Evolutionary conservation across 2,113 vertebrate genomes (phyloP), one percentile per base, ranked within the genome.

Genomic region (Aplodontia rufa): DNA sequence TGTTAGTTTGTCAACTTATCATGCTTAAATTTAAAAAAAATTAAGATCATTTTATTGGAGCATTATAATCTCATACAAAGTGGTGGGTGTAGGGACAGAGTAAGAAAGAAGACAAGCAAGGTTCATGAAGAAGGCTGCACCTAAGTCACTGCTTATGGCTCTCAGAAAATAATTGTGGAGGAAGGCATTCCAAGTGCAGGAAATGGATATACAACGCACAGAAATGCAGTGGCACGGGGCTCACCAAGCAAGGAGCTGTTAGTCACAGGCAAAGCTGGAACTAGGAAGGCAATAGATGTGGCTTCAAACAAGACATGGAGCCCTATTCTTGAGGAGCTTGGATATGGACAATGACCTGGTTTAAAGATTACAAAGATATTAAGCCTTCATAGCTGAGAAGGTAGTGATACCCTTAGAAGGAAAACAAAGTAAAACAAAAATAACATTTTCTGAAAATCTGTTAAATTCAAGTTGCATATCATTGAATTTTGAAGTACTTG

Each of bases 371-470:
- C 28, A 45, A 47, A 92, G 35, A 86, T 42, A 49, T 76, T n/a
- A 85, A 74, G 30, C 22, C 47, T 83, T 71, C 22, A 37, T 3
- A 80, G n/a, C 19, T 82, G 40, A 66, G 20, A 69, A 71, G 7
- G 20, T 64, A 30, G 1, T 28, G 13, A 85, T 19, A 1, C 3
- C 37, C 45, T 93, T 68, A 82, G 64, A 1, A 64, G 62, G 45
- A 90, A 94, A 82, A 69, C 32, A 8, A n/a, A 37, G 13, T 42
- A n/a, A 84, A 90, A 81, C 20, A n/a, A 75, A 96, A 82, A 35
- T 78, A 82, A 35, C 60, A n/a, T 26, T 88, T 88, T 47, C 30
- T 2, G 28, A 96, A 93, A 88, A 62, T 6, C 30, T 64, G 60
- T 71, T 49, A 37, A 88, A 79, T 45, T 55, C 10, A 47, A 30